A percentile compares a stretch with the other conserved stretches of the same genome.
phyloP scores from a whole-genome alignment of 1,140 invertebrate species.

The Bombus difficillimus region DNA sequence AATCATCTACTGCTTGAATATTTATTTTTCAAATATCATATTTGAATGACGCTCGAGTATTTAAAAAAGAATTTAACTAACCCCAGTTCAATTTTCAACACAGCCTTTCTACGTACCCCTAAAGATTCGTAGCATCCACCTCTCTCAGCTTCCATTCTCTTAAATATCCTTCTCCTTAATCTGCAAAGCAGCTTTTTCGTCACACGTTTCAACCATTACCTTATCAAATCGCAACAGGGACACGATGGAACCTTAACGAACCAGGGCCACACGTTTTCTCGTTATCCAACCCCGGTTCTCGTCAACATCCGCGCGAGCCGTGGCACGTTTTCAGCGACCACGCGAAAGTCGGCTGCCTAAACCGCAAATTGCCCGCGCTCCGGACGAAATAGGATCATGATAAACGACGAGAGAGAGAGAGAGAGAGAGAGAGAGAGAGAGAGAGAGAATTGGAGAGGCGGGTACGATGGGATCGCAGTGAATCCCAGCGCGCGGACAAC shows the following conservation, averaged over 20 bases:
- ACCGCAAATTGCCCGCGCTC: slow-evolving; percentile 22
- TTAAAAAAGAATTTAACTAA: too few species aligned
- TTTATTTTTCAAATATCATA: too few species aligned
- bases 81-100: background rate
- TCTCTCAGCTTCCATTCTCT: too few species aligned
- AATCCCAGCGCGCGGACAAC: slow-evolving; percentile 37
- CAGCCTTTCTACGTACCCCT: background rate
- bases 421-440: too few species aligned
- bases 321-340: background rate
- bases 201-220: background rate
- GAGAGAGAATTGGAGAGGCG: background rate
- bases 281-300: background rate
- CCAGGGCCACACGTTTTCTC: too few species aligned
- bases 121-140: too few species aligned
- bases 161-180: background rate
- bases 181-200: background rate
- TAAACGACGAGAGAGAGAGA: background rate
- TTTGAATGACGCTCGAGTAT: too few species aligned
- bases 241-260: background rate
- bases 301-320: background rate
- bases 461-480: slow-evolving; percentile 23
- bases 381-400: slow-evolving; percentile 30
- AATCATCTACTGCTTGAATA: too few species aligned
- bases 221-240: background rate
- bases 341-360: slow-evolving; percentile 4